Base-by-base conservation (phyloP, 2,888 invertebrate genomes). In the Neelides folsomi region DNA sequence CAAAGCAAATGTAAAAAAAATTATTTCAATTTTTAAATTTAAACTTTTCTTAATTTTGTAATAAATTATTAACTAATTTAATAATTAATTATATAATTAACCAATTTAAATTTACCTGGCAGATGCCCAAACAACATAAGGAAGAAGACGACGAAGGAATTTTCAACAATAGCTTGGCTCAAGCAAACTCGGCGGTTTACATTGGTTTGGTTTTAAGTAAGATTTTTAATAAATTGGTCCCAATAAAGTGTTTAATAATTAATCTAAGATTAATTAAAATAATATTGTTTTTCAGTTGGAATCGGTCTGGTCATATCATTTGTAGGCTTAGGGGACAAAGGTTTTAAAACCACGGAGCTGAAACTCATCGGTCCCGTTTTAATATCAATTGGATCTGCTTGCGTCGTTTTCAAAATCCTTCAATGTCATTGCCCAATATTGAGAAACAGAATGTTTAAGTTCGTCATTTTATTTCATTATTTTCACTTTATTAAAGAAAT, bases 271-370 rank as follows among this genome's bases (percentile, higher is more conserved):
- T 51, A 13, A n/a, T n/a, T n/a, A n/a, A n/a, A n/a, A n/a, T n/a
- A n/a, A n/a, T n/a, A 12, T 16, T 9, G 49, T 40, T 20, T 43
- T 50, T 3, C 50, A 64, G 64, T 62, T 41, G 54, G 57, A 15
- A 55, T 64, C 39, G 64, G 64, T 1, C 46, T 58, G 19, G 64
- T 64, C 38, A 62, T 64, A 49, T 58, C 60, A 1, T 64, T 64
- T 44, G 64, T 64, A 12, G 64, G 64, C 12, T 44, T 64, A 45
- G 64, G 64, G 39, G 64, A 64, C 37, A 64, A 64, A 55, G 64
- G 64, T 63, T 64, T 64, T 46, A 62, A 62, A 56, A 64, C 64
- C 2, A 7, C 58, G 43, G 60, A 64, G 47, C 55, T 64, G 41
- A 62, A 60, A 42, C 39, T 64, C 41, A 62, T 64, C 39, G 64